Evolutionary conservation across 92 coral and sea anemone genomes (phyloP).

Genomic region (Isaurus tuberculatus): DNA sequence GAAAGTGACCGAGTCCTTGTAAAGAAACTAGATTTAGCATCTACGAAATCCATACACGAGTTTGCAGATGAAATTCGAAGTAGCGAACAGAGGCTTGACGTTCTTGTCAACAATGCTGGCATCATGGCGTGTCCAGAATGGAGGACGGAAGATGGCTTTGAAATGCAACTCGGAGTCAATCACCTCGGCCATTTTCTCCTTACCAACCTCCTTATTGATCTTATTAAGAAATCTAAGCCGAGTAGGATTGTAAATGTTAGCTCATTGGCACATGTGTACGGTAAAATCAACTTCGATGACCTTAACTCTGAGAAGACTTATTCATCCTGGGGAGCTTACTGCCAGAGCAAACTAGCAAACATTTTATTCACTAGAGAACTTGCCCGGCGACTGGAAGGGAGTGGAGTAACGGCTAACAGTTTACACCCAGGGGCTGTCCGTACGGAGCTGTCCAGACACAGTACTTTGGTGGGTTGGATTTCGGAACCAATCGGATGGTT

Average conservation of each 20-base stretch:
- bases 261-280: constrained; percentile 60
- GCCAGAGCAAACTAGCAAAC: constrained; percentile 87
- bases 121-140: constrained; percentile 66
- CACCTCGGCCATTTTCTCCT: constrained; percentile 92
- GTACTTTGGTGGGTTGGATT: background rate
- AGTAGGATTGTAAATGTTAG: constrained; percentile 80
- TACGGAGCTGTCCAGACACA: constrained; percentile 68
- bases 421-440: constrained; percentile 79
- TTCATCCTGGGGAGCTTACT: constrained; percentile 63
- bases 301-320: constrained; percentile 72
- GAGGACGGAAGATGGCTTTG: constrained; percentile 80
- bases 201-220: constrained; percentile 76
- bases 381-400: constrained; percentile 76
- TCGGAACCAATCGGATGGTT: background rate
- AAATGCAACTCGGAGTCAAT: constrained; percentile 54
- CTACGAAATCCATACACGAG: constrained; percentile 78
- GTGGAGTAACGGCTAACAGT: constrained; percentile 78
- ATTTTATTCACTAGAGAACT: constrained; percentile 85
- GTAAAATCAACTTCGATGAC: constrained; percentile 72
- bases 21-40: constrained; percentile 83
- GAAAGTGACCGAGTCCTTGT: constrained; percentile 63
- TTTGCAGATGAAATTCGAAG: constrained; percentile 82
- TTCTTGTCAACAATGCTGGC: constrained; percentile 94
- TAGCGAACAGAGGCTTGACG: constrained; percentile 77
- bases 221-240: constrained; percentile 70